Conservation (phyloP, 2,113 vertebrate genomes). For the Rynchops niger region DNA sequence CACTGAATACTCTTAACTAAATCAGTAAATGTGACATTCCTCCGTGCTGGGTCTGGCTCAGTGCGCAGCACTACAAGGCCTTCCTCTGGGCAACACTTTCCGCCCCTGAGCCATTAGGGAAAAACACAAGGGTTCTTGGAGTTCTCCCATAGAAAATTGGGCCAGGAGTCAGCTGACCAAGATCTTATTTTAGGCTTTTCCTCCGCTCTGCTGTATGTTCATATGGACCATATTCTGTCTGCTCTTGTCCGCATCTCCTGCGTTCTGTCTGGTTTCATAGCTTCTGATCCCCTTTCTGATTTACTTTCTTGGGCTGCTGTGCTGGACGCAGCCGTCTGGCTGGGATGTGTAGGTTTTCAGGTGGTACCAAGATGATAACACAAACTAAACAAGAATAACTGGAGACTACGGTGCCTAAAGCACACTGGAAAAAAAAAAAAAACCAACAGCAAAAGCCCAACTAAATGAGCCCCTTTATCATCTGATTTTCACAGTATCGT, state of each 20-base stretch:
- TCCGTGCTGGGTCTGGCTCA: background rate
- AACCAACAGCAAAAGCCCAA: background rate
- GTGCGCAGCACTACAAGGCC: background rate
- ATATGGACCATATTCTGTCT: background rate
- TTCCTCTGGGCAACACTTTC: background rate
- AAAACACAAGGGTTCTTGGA: conserved; percentile 5
- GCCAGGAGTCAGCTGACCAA: background rate
- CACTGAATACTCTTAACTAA: background rate
- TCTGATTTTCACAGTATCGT: background rate
- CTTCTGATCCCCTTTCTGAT: background rate
- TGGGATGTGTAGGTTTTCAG: background rate
- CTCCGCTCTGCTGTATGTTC: background rate
- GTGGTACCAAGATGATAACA: background rate
- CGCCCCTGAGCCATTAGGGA: background rate
- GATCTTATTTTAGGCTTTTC: conserved; percentile 8
- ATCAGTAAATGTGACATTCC: background rate
- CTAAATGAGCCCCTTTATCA: background rate
- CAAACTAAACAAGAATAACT: background rate
- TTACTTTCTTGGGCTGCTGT: background rate
- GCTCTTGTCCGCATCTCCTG: background rate
- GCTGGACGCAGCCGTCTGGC: background rate
- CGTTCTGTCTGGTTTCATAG: background rate
- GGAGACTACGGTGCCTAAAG: background rate
- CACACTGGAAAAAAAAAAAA: too few species aligned
- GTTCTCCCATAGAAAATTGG: background rate